These are phyloP conservation scores for Torymus texanus DNA, from an alignment of 2,888 invertebrate species.

Conservation along the genomic window DNA sequence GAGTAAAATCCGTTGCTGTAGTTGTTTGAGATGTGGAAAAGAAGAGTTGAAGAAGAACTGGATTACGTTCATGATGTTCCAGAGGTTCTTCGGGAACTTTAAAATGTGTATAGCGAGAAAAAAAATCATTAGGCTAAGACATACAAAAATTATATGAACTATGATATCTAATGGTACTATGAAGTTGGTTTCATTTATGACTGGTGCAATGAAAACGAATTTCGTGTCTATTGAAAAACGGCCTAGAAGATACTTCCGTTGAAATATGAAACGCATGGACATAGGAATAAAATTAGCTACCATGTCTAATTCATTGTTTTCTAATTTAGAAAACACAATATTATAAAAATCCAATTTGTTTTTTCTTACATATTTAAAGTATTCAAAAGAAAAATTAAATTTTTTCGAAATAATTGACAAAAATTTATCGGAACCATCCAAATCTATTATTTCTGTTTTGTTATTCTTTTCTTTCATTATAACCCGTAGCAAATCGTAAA, in stretches of 20 bases:
- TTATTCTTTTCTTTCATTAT: neutral
- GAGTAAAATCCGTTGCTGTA: neutral
- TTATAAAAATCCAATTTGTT: neutral
- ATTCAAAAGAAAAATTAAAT: neutral
- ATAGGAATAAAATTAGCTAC: neutral
- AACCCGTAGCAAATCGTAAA: neutral
- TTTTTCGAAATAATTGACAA: neutral
- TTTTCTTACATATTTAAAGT: neutral
- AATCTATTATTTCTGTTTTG: too few species aligned
- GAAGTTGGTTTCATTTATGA: too few species aligned
- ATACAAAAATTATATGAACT: too few species aligned
- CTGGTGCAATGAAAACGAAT: neutral
- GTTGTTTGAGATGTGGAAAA: neutral
- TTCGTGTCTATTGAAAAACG: neutral
- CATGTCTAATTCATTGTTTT: neutral
- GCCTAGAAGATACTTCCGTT: neutral
- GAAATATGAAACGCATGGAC: neutral
- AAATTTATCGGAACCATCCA: neutral
- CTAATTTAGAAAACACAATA: neutral
- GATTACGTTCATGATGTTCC: too few species aligned
- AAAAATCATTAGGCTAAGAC: too few species aligned
- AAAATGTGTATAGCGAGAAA: too few species aligned
- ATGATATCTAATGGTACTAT: too few species aligned
- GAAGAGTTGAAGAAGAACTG: neutral
- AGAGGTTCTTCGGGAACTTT: too few species aligned